Evolutionary conservation across 2,888 invertebrate species (phyloP).

Genomic region (Ectropis crepuscularia): DNA sequence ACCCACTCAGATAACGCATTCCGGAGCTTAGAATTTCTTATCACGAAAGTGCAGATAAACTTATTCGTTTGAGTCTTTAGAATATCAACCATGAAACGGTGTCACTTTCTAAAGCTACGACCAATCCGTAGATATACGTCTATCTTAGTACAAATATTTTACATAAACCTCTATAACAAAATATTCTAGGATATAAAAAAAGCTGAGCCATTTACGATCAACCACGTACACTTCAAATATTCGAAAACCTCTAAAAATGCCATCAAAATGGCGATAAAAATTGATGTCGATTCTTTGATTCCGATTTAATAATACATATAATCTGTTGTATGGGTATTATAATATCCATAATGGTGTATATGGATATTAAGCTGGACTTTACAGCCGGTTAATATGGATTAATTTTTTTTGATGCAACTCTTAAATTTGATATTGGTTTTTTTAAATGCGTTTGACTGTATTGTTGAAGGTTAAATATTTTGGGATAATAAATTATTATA

Average conservation of each 20-base stretch:
- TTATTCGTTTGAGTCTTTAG: too few relatives aligned
- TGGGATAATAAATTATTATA: neutral
- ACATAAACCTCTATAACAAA: too few relatives aligned
- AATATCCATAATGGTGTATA: conserved; percentile 14
- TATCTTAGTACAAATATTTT: too few relatives aligned
- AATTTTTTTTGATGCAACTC: conserved; percentile 14
- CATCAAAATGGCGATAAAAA: conserved; percentile 33
- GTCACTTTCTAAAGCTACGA: too few relatives aligned
- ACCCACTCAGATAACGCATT: too few relatives aligned
- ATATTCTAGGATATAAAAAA: neutral
- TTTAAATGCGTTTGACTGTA: conserved; percentile 20
- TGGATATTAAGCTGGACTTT: neutral
- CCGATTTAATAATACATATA: conserved; percentile 18
- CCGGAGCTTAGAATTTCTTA: too few relatives aligned
- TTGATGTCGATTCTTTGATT: conserved; percentile 30
- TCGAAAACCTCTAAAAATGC: conserved; percentile 28
- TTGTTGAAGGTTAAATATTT: conserved; percentile 20
- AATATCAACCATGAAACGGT: too few relatives aligned
- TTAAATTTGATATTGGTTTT: conserved; percentile 20
- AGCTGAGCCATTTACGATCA: conserved; percentile 28
- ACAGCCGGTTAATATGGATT: conserved; percentile 21
- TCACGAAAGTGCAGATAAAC: too few relatives aligned
- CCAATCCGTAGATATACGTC: too few relatives aligned
- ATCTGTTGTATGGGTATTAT: conserved; percentile 4
- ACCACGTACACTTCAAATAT: conserved; percentile 29